These are phyloP conservation scores for Adineta ricciae DNA, from an alignment of 2,888 invertebrate species.

Conservation along the genomic window DNA sequence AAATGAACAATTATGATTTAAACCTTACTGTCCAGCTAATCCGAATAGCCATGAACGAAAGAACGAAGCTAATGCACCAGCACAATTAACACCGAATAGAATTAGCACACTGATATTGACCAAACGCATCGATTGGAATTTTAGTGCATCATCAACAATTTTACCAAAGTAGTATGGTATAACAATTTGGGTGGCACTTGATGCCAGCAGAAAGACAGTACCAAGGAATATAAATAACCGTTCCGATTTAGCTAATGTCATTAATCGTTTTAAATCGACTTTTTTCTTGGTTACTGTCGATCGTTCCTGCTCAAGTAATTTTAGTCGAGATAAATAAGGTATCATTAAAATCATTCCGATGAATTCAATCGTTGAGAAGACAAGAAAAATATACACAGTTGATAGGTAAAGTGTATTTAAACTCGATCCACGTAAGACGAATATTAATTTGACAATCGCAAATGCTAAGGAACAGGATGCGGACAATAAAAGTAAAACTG, in stretches of 20 bases:
- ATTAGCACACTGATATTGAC: constrained; percentile 43
- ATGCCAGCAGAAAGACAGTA: constrained; percentile 38
- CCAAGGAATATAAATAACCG: constrained; percentile 34
- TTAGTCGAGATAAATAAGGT: not conserved
- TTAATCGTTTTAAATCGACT: constrained; percentile 39
- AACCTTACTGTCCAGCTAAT: constrained; percentile 41
- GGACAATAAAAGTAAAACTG: not conserved
- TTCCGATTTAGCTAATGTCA: constrained; percentile 42
- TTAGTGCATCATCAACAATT: constrained; percentile 45
- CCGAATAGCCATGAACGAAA: constrained; percentile 44
- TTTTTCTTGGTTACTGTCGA: constrained; percentile 37
- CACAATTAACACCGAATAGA: constrained; percentile 41
- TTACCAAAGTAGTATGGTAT: constrained; percentile 47
- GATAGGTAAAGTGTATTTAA: not conserved
- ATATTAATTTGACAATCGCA: not conserved
- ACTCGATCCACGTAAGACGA: not conserved
- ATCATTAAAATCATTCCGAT: not conserved
- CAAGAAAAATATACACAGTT: not conserved
- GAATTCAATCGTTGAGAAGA: constrained; percentile 2
- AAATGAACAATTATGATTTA: not conserved
- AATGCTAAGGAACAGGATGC: not conserved
- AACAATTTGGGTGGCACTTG: constrained; percentile 41
- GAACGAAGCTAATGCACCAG: constrained; percentile 41
- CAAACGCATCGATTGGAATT: constrained; percentile 42
- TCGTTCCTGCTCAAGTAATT: not conserved